Conservation (phyloP, 2,113 vertebrate genomes). For the Sminthopsis crassicaudata region DNA sequence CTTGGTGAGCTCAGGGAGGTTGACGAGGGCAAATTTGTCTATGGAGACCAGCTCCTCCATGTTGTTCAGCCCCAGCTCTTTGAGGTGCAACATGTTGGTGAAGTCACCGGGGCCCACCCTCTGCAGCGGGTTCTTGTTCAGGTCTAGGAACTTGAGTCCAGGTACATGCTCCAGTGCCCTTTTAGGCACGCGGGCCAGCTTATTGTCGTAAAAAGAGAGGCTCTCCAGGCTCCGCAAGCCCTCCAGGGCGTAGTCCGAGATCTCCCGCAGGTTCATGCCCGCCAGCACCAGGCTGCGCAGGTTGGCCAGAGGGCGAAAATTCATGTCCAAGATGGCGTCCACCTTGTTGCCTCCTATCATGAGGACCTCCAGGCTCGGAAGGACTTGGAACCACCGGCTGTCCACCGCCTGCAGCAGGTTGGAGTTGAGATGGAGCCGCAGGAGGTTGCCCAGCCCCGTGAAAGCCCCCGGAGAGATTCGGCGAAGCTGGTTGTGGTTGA, state of each 20-base stretch:
- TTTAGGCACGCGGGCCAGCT: slow-evolving; percentile 88
- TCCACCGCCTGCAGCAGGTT: slow-evolving; percentile 89
- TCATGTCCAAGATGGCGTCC: slow-evolving; percentile 89
- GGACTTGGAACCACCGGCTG: slow-evolving; percentile 90
- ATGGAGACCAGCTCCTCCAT: slow-evolving; percentile 96
- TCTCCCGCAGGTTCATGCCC: slow-evolving; percentile 89
- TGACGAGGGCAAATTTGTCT: slow-evolving; percentile 91
- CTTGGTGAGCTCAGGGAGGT: slow-evolving; percentile 96
- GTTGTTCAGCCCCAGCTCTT: slow-evolving; percentile 95
- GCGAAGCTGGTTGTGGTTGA: slow-evolving; percentile 94
- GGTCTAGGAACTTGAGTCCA: slow-evolving; percentile 93
- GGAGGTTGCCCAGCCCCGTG: slow-evolving; percentile 86
- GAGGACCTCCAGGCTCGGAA: slow-evolving; percentile 93
- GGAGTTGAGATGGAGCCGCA: slow-evolving; percentile 95
- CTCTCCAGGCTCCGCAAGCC: slow-evolving; percentile 92
- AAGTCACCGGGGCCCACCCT: slow-evolving; percentile 92
- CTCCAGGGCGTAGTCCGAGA: slow-evolving; percentile 91
- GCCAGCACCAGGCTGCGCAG: slow-evolving; percentile 94
- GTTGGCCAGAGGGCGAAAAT: slow-evolving; percentile 90
- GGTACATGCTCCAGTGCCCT: slow-evolving; percentile 90
- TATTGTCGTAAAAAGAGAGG: slow-evolving; percentile 95
- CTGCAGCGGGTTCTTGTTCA: slow-evolving; percentile 94
- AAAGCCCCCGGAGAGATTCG: slow-evolving; percentile 90
- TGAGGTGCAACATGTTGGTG: slow-evolving; percentile 92
- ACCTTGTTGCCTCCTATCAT: slow-evolving; percentile 96